Conservation (phyloP, 2,113 vertebrate genomes). For the Scartelaos histophorus region DNA sequence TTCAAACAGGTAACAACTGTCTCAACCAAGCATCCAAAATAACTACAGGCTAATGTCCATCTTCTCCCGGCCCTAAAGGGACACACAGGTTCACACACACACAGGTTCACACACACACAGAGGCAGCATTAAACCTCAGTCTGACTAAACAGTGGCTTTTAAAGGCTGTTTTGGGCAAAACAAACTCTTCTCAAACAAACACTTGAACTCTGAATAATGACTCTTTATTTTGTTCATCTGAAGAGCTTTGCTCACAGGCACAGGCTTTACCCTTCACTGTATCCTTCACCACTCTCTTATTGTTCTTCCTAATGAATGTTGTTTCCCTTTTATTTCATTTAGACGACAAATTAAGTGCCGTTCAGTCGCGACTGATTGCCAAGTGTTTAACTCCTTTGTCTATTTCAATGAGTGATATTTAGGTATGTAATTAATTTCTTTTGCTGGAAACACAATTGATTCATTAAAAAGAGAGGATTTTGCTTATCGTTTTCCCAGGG, state of each 20-base stretch:
- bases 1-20: background rate
- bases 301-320: conserved; percentile 68
- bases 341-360: conserved; percentile 67
- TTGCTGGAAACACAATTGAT: conserved; percentile 77
- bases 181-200: background rate
- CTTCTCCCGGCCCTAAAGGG: background rate
- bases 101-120: no score
- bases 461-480: conserved; percentile 77
- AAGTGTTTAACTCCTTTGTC: conserved; percentile 74
- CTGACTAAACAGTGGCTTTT: background rate
- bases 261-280: conserved; percentile 54
- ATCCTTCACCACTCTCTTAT: conserved; percentile 58
- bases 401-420: conserved; percentile 77
- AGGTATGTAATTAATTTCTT: conserved; percentile 79
- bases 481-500: conserved; percentile 74
- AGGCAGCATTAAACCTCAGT: background rate
- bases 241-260: conserved; percentile 47
- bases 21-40: background rate
- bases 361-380: conserved; percentile 70
- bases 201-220: background rate
- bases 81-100: no score
- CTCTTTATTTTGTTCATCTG: conserved; percentile 29
- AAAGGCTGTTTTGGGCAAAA: background rate
- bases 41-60: background rate
- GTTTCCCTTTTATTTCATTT: conserved; percentile 66